Conservation (phyloP, 2,113 vertebrate genomes). For the Coryphaenoides rupestris region DNA sequence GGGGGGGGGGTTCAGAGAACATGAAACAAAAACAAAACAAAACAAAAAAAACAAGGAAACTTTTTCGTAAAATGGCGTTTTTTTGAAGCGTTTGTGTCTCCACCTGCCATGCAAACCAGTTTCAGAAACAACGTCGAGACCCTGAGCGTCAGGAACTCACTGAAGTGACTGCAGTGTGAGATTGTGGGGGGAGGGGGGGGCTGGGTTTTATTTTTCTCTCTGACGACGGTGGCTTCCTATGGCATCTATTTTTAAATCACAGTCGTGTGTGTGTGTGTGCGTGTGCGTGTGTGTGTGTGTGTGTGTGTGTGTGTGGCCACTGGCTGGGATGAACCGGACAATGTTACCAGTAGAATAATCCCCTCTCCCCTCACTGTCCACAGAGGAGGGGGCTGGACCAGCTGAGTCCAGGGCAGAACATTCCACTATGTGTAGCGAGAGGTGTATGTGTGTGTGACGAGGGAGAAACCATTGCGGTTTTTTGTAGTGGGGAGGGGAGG, state of each 20-base stretch:
- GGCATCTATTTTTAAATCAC: constrained; percentile 28
- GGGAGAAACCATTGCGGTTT: neutral
- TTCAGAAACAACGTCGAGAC: no score
- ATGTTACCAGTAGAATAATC: neutral
- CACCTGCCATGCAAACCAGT: constrained; percentile 28
- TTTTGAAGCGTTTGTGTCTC: constrained; percentile 6
- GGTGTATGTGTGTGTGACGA: neutral
- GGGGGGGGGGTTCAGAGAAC: neutral
- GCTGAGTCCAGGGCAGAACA: constrained; percentile 17
- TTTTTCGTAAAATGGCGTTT: neutral
- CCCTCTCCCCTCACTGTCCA: neutral
- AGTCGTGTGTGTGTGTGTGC: constrained; percentile 31
- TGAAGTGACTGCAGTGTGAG: constrained; percentile 55
- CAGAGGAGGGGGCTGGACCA: neutral
- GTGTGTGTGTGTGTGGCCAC: constrained; percentile 4
- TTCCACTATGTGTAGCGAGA: neutral
- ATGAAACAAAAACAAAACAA: no score
- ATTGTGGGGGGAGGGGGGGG: constrained; percentile 54
- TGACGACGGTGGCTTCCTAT: constrained; percentile 64
- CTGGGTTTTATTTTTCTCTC: constrained; percentile 66
- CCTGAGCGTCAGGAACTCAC: neutral
- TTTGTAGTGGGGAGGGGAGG: neutral
- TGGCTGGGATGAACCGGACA: no score
- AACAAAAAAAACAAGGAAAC: neutral
- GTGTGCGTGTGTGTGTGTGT: constrained; percentile 14